Evolutionary conservation across 2,113 vertebrate genomes (phyloP).

Genomic region (Pachypanchax playfairii): DNA sequence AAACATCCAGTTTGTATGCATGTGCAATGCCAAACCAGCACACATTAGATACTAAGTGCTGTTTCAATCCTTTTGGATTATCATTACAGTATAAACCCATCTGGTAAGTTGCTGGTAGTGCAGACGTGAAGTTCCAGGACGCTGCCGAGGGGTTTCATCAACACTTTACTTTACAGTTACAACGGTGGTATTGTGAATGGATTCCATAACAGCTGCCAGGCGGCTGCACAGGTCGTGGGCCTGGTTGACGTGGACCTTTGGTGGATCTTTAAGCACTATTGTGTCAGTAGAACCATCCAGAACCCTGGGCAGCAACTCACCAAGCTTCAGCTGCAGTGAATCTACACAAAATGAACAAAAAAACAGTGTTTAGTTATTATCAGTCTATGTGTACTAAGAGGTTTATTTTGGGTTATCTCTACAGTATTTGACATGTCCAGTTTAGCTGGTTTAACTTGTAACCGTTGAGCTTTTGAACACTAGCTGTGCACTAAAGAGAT

Average conservation of each 20-base stretch:
- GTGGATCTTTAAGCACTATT: constrained; percentile 90
- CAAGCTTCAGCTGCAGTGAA: constrained; percentile 87
- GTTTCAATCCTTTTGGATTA: neutral
- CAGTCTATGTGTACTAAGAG: too few species aligned
- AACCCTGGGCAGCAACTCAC: constrained; percentile 92
- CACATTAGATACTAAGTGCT: neutral
- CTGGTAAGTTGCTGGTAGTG: constrained; percentile 2
- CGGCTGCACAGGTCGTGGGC: constrained; percentile 94
- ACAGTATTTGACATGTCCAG: too few species aligned
- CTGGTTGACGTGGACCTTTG: constrained; percentile 89
- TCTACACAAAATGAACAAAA: constrained; percentile 71
- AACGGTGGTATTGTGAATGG: constrained; percentile 85
- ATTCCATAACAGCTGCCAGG: constrained; percentile 94
- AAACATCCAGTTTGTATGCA: constrained; percentile 4
- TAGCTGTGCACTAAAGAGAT: too few species aligned
- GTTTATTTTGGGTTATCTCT: too few species aligned
- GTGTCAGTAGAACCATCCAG: constrained; percentile 88
- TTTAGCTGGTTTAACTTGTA: too few species aligned
- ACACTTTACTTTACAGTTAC: constrained; percentile 84
- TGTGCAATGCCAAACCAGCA: constrained; percentile 21
- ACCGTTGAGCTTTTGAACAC: too few species aligned
- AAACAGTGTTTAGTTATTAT: too few species aligned
- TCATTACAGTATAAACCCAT: neutral
- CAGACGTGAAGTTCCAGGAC: neutral
- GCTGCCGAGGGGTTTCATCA: neutral